Evolutionary conservation across 2,797 vertebrate species (phyloP), one percentile per base, ranked within the genome.

Genomic region (Nannoperca obscura): DNA sequence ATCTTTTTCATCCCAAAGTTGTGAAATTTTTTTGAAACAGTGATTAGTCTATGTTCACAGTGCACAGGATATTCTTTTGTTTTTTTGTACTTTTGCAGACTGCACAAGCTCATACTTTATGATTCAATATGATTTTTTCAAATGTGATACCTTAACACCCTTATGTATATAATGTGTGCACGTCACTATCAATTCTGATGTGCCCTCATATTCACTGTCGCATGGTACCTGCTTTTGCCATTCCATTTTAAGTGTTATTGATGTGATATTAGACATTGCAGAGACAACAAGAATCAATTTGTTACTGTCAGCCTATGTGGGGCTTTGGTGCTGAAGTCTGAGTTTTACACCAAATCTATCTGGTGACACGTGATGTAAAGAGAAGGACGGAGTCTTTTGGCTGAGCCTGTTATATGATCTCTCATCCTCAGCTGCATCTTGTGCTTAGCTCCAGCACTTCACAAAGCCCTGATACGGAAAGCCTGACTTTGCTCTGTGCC

Each of bases 1-100:
- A 93, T 92, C 90, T 93, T 94, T 95, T 93, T 93, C 92, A 90
- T 93, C 84, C 89, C 86, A 90, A 94, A 94, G 91, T 94, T 94
- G 91, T 87, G 84, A 87, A 80, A 84, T 86, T 70, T 6, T 22
- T 73, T 86, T 80, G 78, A 89, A 94, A 90, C 89, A 88, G 84
- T 91, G 88, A 94, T 94, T 92, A 92, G 90, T 92, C 85, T 83
- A 54, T 76, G 84, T 80, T 92, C 84, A 91, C 81, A 76, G 77
- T 71, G 68, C 50, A 77, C 17, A 52, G 34, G 71, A 60, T 80
- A 75, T 85, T 82, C 47, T 78, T 68, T 60, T 7, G 2, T 7
- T 1, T 46, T 72, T 34, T 74, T 19, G 0, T 52, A 52, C 58
- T 58, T 76, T 68, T 44, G 53, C 57, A 3, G 9, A 54, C 75